These are phyloP conservation scores for Callospermophilus lateralis DNA, from an alignment of 2,113 vertebrate species.

Conservation along the genomic window DNA sequence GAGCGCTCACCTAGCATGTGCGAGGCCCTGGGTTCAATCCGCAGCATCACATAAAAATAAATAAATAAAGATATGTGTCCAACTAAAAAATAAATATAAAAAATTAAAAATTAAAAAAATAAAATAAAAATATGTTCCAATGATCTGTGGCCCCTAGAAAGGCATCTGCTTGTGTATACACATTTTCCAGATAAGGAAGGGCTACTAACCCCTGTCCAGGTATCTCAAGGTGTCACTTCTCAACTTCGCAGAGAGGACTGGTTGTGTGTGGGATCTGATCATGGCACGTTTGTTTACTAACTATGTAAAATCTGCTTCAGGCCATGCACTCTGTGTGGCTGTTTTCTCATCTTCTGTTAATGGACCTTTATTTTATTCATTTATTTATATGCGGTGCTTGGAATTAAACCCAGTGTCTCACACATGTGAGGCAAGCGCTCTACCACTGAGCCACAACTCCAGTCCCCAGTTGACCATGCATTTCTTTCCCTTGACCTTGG, in stretches of 20 bases:
- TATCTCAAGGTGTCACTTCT: neutral
- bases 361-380: too few relatives aligned
- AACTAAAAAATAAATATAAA: too few relatives aligned
- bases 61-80: too few relatives aligned
- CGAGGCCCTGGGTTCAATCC: too few relatives aligned
- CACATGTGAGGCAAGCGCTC: too few relatives aligned
- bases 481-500: neutral
- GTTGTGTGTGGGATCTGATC: accelerated
- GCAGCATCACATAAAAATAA: too few relatives aligned
- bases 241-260: neutral
- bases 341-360: neutral
- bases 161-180: neutral
- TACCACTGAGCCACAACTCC: too few relatives aligned
- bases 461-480: neutral
- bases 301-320: neutral
- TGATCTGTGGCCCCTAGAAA: neutral
- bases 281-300: accelerated
- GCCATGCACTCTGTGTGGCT: accelerated
- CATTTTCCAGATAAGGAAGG: neutral
- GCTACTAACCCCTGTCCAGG: too few relatives aligned
- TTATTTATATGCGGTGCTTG: too few relatives aligned
- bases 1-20: too few relatives aligned
- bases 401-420: too few relatives aligned
- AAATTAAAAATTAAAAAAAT: too few relatives aligned
- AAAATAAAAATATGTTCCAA: neutral